phyloP scores from a whole-genome alignment of 2,113 vertebrate genomes.

The Parotia lawesii region DNA sequence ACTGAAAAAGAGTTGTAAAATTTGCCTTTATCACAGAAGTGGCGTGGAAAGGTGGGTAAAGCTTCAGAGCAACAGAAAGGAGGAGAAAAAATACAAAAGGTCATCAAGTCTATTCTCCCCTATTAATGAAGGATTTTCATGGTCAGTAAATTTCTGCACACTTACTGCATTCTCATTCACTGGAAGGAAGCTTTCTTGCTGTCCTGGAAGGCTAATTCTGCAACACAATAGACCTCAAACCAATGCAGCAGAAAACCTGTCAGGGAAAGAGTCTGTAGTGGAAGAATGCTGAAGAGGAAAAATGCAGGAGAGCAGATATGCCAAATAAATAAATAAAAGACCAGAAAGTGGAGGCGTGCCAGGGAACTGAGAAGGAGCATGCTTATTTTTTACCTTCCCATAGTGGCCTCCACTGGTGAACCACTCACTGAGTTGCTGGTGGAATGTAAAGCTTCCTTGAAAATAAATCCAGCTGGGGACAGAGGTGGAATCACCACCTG shows the following conservation, averaged over 20 bases:
- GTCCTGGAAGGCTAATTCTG: slow-evolving; percentile 12
- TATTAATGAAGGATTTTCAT: slow-evolving; percentile 7
- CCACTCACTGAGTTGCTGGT: slow-evolving; percentile 46
- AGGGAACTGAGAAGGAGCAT: slow-evolving; percentile 20
- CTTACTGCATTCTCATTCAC: not conserved
- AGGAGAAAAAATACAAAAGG: not conserved
- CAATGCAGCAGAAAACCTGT: slow-evolving; percentile 3
- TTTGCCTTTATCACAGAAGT: not conserved
- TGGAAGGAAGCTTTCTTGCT: not conserved
- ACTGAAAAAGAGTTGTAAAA: slow-evolving; percentile 17
- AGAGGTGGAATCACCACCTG: slow-evolving; percentile 68
- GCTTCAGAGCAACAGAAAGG: not conserved
- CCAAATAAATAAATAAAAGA: slow-evolving; percentile 32
- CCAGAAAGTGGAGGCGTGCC: not conserved
- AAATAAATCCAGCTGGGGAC: slow-evolving; percentile 65
- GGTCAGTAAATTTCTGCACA: slow-evolving; percentile 34
- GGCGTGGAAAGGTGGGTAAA: not conserved
- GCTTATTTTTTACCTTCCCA: slow-evolving; percentile 57
- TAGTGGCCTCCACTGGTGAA: slow-evolving; percentile 41
- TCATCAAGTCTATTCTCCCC: slow-evolving; percentile 1
- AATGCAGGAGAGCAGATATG: not conserved
- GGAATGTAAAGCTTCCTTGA: slow-evolving; percentile 63
- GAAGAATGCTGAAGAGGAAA: not conserved
- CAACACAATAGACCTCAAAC: not conserved
- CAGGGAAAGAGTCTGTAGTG: not conserved